Percentiles rank a stretch among this genome's conserved stretches.
These are phyloP conservation scores for Poeciliopsis prolifica DNA, from an alignment of 2,113 vertebrate genomes.

Conservation along the genomic window DNA sequence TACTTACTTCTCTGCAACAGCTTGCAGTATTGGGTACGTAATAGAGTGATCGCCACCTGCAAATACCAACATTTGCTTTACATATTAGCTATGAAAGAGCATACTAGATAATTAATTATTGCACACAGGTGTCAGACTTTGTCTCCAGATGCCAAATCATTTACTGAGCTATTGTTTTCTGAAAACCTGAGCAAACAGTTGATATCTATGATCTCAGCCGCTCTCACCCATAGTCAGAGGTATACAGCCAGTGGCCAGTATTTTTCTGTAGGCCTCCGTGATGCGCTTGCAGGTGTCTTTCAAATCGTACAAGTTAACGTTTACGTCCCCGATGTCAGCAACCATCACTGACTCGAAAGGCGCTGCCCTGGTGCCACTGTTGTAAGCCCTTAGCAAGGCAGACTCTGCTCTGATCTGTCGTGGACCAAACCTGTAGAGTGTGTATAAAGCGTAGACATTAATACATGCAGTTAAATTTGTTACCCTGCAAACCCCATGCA, in stretches of 20 bases:
- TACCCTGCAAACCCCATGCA: not conserved
- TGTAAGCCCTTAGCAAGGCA: constrained; percentile 78
- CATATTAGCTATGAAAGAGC: not conserved
- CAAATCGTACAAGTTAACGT: constrained; percentile 88
- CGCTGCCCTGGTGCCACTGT: constrained; percentile 81
- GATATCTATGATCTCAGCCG: constrained; percentile 55
- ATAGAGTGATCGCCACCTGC: constrained; percentile 95
- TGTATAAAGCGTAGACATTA: not conserved
- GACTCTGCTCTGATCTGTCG: constrained; percentile 90
- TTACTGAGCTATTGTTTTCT: not conserved
- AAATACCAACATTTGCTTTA: constrained; percentile 22
- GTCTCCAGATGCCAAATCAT: not conserved
- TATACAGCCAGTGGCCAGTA: constrained; percentile 80
- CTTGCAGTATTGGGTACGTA: constrained; percentile 93
- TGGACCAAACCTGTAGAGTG: constrained; percentile 86
- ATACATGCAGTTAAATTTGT: not conserved
- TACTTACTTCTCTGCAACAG: constrained; percentile 87
- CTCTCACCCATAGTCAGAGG: constrained; percentile 90
- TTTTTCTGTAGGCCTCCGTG: constrained; percentile 79
- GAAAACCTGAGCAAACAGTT: not conserved
- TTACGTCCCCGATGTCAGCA: constrained; percentile 90
- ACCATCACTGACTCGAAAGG: constrained; percentile 88
- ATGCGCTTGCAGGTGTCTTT: constrained; percentile 88
- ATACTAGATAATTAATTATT: constrained; percentile 11
- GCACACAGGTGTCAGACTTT: not conserved